Base-by-base conservation (phyloP, 2,113 vertebrate species). In the Rhinolophus ferrumequinum region DNA sequence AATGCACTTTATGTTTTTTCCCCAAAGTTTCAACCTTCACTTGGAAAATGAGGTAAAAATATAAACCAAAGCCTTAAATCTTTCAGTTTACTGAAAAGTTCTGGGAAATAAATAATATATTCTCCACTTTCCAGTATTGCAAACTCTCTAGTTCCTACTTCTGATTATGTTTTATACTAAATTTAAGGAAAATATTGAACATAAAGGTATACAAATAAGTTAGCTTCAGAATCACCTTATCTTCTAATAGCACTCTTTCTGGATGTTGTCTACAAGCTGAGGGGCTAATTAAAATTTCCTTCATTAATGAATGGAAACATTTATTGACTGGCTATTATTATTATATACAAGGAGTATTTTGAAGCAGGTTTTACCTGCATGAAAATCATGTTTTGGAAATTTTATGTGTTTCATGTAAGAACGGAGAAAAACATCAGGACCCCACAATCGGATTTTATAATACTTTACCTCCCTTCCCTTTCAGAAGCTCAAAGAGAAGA, bases 11-110 rank as follows among this genome's bases (percentile, higher is more conserved):
- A 30, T 21, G 50, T 44, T 66, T 44, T 38, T 22, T 35, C 14
- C 44, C 8, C 11, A 50, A 26, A 73, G 21, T 79, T 89, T 83
- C 24, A 76, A 79, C 28, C 15, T 79, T 85, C 66, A 84, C 52
- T 85, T 85, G 72, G 38, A 85, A 92, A 93, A 84, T 35, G 30
- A 91, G 33, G 50, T 88, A 41, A 88, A 95, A 96, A 94, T 35
- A 85, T 52, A 92, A 95, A 67, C 38, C 44, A 90, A 83, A 80
- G 54, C 8, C 67, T 56, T 28, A 83, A 83, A 3, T 89, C 26
- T n/a, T 81, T 80, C 3, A 81, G 47, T 62, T 85, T 83, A 70
- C 41, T 75, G 52, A 91, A 94, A 73, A 94, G n/a, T 77, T 82
- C 38, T 73, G 8, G 41, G n/a, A 75, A 92, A 90, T 85, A 95